phyloP scores from a whole-genome alignment of 1,140 invertebrate species.

The Drosophila ironensis region DNA sequence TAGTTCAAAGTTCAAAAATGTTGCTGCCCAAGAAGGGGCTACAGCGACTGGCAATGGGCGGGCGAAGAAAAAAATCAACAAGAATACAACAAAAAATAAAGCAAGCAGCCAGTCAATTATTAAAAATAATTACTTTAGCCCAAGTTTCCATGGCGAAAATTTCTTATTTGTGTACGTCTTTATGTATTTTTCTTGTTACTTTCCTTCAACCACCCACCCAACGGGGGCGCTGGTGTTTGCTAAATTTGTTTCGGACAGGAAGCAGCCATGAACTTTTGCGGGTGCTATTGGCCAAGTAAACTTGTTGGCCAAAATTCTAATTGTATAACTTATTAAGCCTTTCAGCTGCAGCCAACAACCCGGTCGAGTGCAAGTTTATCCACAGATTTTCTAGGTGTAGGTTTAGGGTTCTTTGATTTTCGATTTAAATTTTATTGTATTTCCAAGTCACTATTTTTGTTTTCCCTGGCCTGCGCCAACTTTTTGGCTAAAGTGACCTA shows the following conservation, averaged over 20 bases:
- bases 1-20: slow-evolving; percentile 75
- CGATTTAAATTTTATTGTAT: too few relatives aligned
- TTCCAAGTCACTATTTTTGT: neutral
- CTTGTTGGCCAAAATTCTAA: neutral
- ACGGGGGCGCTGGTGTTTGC: slow-evolving; percentile 3
- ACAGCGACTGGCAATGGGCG: neutral
- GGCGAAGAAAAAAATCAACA: too few relatives aligned
- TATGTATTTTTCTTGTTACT: slow-evolving; percentile 9
- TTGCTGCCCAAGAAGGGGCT: slow-evolving; percentile 24
- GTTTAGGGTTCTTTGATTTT: too few relatives aligned
- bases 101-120: slow-evolving; percentile 68
- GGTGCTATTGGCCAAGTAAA: neutral
- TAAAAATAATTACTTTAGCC: slow-evolving; percentile 79
- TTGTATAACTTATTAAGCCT: neutral
- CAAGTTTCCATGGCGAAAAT: slow-evolving; percentile 46
- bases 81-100: slow-evolving; percentile 12
- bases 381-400: too few relatives aligned
- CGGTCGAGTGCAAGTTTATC: too few relatives aligned
- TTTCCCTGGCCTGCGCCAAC: too few relatives aligned
- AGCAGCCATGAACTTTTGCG: neutral
- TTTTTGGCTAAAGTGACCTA: slow-evolving; percentile 14
- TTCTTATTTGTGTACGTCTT: slow-evolving; percentile 44
- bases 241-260: slow-evolving; percentile 11
- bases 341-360: neutral
- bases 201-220: too few relatives aligned